phyloP scores from a whole-genome alignment of 2,888 invertebrate genomes.

The Epsilonema sp. region DNA sequence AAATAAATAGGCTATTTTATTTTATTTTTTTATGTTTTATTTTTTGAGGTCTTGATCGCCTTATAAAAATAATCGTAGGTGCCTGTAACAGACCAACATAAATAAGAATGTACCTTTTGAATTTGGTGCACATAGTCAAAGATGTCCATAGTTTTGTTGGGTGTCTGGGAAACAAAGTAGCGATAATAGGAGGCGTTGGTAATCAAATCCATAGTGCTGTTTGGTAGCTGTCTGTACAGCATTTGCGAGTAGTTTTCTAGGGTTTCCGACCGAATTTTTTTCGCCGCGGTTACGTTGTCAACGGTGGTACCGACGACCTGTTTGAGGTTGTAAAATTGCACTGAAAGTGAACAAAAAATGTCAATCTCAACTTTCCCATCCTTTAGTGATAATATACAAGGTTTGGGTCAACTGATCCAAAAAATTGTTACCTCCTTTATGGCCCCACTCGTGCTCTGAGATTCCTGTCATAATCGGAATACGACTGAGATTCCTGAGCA shows the following conservation, averaged over 20 bases:
- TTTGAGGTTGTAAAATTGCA: conserved; percentile 23
- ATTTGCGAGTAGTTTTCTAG: conserved; percentile 8
- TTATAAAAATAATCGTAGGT: too few relatives aligned
- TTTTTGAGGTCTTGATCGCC: too few relatives aligned
- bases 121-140: too few relatives aligned
- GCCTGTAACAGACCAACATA: too few relatives aligned
- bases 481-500: conserved; percentile 17
- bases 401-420: too few relatives aligned
- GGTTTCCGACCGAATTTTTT: background rate
- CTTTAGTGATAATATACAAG: too few relatives aligned
- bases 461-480: conserved; percentile 27
- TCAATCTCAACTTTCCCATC: too few relatives aligned
- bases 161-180: conserved; percentile 8
- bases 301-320: conserved; percentile 15
- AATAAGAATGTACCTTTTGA: too few relatives aligned
- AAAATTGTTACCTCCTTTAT: conserved; percentile 28
- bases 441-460: conserved; percentile 26
- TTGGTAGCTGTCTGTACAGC: conserved; percentile 16
- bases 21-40: too few relatives aligned
- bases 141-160: conserved; percentile 12
- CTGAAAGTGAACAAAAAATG: conserved; percentile 16
- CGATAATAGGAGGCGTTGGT: conserved; percentile 23
- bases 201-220: conserved; percentile 22
- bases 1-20: too few relatives aligned
- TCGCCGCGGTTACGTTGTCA: conserved; percentile 2